Evolutionary conservation across 2,888 invertebrate species (phyloP).

Genomic region (Drosophila picticornis): DNA sequence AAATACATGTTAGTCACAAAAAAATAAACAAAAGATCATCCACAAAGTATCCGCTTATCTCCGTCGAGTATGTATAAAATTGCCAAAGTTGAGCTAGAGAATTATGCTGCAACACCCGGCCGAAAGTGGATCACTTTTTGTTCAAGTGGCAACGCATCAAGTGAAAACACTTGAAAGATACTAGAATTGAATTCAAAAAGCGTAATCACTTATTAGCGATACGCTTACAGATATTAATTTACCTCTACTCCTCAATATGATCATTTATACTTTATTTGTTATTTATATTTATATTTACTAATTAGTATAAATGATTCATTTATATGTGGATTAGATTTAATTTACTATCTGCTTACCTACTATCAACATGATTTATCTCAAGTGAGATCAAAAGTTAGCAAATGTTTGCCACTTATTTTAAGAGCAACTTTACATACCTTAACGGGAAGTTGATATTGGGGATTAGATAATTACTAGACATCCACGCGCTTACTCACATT

Average conservation of each 20-base stretch:
- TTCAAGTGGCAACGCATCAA: neutral
- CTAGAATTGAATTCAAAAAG: neutral
- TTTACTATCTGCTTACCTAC: neutral
- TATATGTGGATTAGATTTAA: neutral
- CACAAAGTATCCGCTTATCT: conserved; percentile 14
- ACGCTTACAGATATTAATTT: neutral
- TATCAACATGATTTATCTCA: neutral
- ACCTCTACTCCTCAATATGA: neutral
- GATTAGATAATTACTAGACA: neutral
- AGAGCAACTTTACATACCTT: neutral
- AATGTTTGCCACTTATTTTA: neutral
- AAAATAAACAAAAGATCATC: conserved; percentile 7
- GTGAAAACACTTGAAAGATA: neutral
- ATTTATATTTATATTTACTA: neutral
- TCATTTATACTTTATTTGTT: neutral
- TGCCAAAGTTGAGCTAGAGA: neutral
- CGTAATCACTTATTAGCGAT: neutral
- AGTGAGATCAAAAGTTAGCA: neutral
- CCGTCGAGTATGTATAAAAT: conserved; percentile 1
- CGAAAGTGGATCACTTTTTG: neutral
- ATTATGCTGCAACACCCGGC: neutral
- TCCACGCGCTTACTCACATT: neutral
- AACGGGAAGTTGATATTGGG: neutral
- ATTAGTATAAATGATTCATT: neutral
- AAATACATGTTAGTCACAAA: neutral